Percentiles rank a stretch among this genome's conserved stretches.
phyloP scores from a whole-genome alignment of 2,888 invertebrate genomes.

The Cantharis lateralis region DNA sequence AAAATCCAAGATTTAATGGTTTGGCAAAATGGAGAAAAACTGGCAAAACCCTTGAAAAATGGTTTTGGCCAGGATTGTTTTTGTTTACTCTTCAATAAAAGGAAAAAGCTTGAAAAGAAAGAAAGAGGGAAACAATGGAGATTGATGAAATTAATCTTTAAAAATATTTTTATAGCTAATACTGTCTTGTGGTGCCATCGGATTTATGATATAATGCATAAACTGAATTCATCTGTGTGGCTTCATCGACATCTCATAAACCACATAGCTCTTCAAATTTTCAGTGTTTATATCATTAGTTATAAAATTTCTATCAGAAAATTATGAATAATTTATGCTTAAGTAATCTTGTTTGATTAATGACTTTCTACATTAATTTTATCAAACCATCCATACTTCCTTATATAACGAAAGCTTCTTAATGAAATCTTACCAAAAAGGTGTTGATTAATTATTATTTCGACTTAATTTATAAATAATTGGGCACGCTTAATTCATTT shows the following conservation, averaged over 20 bases:
- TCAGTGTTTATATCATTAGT: not conserved
- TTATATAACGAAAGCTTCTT: not conserved
- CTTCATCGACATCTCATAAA: not conserved
- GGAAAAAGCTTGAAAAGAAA: too few relatives aligned
- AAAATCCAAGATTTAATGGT: too few relatives aligned
- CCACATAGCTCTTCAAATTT: not conserved
- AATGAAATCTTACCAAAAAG: not conserved
- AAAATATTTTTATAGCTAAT: too few relatives aligned
- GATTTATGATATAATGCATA: too few relatives aligned
- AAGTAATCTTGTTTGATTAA: not conserved
- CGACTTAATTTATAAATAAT: slow-evolving; percentile 2
- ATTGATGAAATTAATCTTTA: too few relatives aligned
- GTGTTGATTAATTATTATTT: slow-evolving; percentile 4
- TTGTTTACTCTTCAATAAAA: too few relatives aligned
- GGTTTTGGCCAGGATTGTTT: too few relatives aligned
- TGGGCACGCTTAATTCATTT: not conserved
- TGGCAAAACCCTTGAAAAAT: too few relatives aligned
- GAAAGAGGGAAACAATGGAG: too few relatives aligned
- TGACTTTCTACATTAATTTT: not conserved
- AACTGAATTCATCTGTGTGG: too few relatives aligned
- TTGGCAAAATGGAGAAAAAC: too few relatives aligned
- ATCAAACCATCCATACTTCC: not conserved
- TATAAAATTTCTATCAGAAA: not conserved
- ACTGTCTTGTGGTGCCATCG: too few relatives aligned
- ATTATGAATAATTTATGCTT: not conserved